Conservation (phyloP, 1,140 invertebrate genomes). For the Eumeta japonica region DNA sequence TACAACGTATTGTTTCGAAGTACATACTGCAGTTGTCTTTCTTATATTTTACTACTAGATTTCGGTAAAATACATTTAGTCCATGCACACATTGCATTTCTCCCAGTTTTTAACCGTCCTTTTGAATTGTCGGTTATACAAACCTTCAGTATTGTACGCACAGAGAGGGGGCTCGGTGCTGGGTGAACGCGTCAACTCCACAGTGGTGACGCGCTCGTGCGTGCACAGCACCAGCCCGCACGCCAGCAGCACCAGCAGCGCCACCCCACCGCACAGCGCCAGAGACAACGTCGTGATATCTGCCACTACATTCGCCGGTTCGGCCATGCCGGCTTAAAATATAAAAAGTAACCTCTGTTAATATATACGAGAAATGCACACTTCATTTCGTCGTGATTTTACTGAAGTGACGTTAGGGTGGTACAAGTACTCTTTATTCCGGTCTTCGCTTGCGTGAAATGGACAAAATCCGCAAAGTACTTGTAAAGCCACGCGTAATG, state of each 20-base stretch:
- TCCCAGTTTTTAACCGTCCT: too few species aligned
- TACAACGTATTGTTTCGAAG: too few species aligned
- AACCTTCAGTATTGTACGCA: constrained; percentile 44
- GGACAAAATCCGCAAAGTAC: too few species aligned
- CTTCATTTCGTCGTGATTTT: too few species aligned
- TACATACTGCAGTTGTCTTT: too few species aligned
- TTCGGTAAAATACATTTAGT: too few species aligned
- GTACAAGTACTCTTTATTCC: too few species aligned
- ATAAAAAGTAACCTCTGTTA: neutral
- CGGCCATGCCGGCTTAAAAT: constrained; percentile 9
- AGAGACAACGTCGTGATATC: constrained; percentile 42
- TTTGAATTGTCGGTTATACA: neutral
- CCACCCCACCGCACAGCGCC: constrained; percentile 41
- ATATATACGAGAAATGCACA: neutral
- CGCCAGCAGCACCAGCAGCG: constrained; percentile 40
- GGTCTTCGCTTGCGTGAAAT: too few species aligned
- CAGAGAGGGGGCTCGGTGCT: constrained; percentile 27
- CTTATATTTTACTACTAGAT: too few species aligned
- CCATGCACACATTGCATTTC: neutral
- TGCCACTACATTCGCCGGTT: constrained; percentile 27
- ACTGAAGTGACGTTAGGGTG: too few species aligned
- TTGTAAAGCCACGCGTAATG: too few species aligned
- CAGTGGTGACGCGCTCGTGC: constrained; percentile 24
- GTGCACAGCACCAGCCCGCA: constrained; percentile 48
- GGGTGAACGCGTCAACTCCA: constrained; percentile 18